Percentiles rank a stretch among this genome's conserved stretches.
Evolutionary conservation across 2,113 vertebrate genomes (phyloP).

Genomic region (Cervus canadensis): DNA sequence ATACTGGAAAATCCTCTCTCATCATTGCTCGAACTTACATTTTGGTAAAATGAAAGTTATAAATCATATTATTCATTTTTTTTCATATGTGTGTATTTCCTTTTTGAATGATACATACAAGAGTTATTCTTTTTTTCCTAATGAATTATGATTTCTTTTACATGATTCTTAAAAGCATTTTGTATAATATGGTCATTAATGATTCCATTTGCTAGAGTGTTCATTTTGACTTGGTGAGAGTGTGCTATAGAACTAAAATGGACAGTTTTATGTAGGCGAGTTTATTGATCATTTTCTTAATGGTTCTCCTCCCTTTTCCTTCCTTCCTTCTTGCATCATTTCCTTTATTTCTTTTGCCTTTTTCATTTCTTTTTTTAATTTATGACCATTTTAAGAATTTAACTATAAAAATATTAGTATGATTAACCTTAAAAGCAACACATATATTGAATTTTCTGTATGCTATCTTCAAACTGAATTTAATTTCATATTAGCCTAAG

Average conservation of each 20-base stretch:
- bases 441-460: not conserved
- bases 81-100: not conserved
- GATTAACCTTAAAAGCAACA: not conserved
- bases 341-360: not conserved
- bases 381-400: not conserved
- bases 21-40: not conserved
- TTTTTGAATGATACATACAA: not conserved
- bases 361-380: not conserved
- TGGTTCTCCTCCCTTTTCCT: not conserved
- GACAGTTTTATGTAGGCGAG: not conserved
- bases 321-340: not conserved
- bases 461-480: not conserved
- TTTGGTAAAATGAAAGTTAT: not conserved
- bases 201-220: not conserved
- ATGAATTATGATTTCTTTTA: not conserved
- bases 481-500: not conserved
- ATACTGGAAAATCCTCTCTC: not conserved
- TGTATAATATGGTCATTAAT: not conserved
- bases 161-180: not conserved
- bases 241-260: not conserved
- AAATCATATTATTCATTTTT: not conserved
- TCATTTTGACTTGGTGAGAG: not conserved
- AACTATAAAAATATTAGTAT: slow-evolving; percentile 10
- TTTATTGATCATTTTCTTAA: not conserved
- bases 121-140: not conserved